Conservation (phyloP, 2,888 invertebrate species). For the Platerodrilus igneus region DNA sequence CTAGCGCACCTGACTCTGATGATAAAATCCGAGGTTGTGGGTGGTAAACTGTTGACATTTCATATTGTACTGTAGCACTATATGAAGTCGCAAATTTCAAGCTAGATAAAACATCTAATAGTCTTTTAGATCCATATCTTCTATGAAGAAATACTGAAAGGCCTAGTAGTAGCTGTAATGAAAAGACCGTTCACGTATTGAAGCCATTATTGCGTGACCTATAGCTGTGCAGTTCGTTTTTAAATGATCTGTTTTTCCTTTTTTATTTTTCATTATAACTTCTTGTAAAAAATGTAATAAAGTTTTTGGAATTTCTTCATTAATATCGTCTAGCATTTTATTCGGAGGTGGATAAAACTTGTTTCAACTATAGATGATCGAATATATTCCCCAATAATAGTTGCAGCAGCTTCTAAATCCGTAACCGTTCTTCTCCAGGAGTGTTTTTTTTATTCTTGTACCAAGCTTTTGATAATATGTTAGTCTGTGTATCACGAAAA, state of each 20-base stretch:
- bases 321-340: constrained; percentile 25
- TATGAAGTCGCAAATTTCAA: constrained; percentile 30
- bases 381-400: constrained; percentile 18
- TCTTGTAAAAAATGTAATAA: not conserved
- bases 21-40: constrained; percentile 27
- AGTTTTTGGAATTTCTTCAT: constrained; percentile 4
- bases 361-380: constrained; percentile 18
- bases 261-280: constrained; percentile 8
- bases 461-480: too few relatives aligned
- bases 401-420: too few relatives aligned
- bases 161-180: constrained; percentile 45
- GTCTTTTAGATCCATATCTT: constrained; percentile 26
- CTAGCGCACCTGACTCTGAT: constrained; percentile 28
- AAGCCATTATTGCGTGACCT: constrained; percentile 3
- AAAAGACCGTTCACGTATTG: constrained; percentile 30
- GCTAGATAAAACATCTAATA: constrained; percentile 25
- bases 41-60: constrained; percentile 28
- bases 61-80: constrained; percentile 29
- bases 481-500: too few relatives aligned
- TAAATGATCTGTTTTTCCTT: constrained; percentile 3
- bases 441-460: too few relatives aligned
- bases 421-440: too few relatives aligned
- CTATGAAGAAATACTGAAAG: constrained; percentile 14
- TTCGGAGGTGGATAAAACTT: constrained; percentile 28
- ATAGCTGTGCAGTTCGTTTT: constrained; percentile 7